A percentile compares a stretch with the other conserved stretches of the same genome.
Evolutionary conservation across 2,888 invertebrate genomes (phyloP).

Genomic region (Poecilus cupreus): DNA sequence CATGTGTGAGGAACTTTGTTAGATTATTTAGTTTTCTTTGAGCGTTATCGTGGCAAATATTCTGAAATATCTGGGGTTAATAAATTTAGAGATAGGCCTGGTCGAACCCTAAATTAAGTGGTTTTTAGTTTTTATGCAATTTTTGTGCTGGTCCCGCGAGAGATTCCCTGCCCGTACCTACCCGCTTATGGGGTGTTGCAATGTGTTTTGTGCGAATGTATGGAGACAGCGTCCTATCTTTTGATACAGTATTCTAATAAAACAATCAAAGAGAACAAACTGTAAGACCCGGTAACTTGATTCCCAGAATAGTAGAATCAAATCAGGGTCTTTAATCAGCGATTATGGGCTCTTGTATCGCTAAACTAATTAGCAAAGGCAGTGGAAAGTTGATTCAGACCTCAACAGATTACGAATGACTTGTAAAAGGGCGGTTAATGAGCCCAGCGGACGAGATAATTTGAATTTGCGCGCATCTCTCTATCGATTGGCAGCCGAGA

Average conservation of each 20-base stretch:
- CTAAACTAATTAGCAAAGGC: conserved; percentile 28
- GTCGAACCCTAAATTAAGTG: too few species aligned
- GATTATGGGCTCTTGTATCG: conserved; percentile 37
- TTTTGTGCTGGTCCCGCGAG: too few species aligned
- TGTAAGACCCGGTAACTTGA: neutral
- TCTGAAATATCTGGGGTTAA: too few species aligned
- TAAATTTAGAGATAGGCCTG: too few species aligned
- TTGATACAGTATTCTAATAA: conserved; percentile 5
- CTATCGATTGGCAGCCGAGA: conserved; percentile 20
- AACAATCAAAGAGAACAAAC: neutral
- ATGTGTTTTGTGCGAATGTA: too few species aligned
- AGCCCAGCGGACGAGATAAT: conserved; percentile 33
- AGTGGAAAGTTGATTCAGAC: conserved; percentile 17
- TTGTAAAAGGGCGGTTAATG: conserved; percentile 40
- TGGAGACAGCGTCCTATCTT: neutral
- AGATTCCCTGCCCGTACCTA: too few species aligned
- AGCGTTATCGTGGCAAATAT: too few species aligned
- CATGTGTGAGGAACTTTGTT: too few species aligned
- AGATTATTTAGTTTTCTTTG: too few species aligned
- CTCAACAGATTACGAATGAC: conserved; percentile 16
- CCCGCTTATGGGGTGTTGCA: too few species aligned
- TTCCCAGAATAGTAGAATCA: neutral
- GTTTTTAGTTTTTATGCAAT: too few species aligned
- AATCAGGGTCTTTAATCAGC: conserved; percentile 25
- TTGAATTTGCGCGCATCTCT: conserved; percentile 36